These are phyloP conservation scores for Ceriagrion tenellum DNA, from an alignment of 2,888 invertebrate genomes.

Conservation along the genomic window DNA sequence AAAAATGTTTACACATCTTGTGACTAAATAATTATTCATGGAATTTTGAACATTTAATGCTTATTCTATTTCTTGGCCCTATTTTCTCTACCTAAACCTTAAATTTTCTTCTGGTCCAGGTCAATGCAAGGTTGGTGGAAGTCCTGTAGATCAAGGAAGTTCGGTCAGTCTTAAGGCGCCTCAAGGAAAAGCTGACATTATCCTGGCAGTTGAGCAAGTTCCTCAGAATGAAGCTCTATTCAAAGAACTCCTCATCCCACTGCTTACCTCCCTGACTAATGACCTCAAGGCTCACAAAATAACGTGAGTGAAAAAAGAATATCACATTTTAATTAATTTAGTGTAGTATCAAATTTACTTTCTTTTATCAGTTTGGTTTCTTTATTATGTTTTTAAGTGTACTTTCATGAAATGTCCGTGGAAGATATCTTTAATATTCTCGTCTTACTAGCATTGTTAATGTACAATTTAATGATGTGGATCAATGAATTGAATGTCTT, in stretches of 20 bases:
- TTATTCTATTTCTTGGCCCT: neutral
- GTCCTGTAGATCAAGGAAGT: constrained; percentile 81
- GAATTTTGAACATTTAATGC: no score
- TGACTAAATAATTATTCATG: no score
- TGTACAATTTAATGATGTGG: no score
- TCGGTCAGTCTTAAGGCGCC: constrained; percentile 84
- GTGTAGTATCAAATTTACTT: neutral
- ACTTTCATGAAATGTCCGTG: no score
- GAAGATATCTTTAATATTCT: no score
- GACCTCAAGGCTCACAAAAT: constrained; percentile 83
- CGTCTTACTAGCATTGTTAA: no score
- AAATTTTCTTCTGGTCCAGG: constrained; percentile 74
- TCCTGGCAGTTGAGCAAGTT: constrained; percentile 87
- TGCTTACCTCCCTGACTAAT: constrained; percentile 82
- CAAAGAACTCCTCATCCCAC: constrained; percentile 83
- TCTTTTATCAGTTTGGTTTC: no score
- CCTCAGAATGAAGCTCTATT: constrained; percentile 83
- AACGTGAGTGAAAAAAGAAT: constrained; percentile 77
- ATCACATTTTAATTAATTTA: constrained; percentile 76
- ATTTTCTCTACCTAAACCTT: neutral
- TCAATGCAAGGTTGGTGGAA: constrained; percentile 78
- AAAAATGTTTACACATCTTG: no score
- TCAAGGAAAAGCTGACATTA: constrained; percentile 88
- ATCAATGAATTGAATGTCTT: no score
- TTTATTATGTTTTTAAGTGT: no score